Base-by-base conservation (phyloP, 2,888 invertebrate species). In the Cylindroiulus punctatus region DNA sequence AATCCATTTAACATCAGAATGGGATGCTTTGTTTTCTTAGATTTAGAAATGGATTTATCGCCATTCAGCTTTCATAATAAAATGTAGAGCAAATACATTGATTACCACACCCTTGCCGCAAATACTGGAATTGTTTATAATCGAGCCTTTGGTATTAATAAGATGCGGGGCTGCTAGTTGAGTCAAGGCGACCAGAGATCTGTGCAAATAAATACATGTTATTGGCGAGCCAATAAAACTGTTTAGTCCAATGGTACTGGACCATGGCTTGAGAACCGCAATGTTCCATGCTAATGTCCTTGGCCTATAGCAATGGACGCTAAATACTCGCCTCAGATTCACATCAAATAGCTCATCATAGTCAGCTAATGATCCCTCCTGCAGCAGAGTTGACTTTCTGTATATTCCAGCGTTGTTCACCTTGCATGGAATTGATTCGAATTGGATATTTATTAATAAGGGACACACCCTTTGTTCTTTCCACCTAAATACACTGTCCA, bases 111-210 rank as follows among this genome's bases (percentile, higher is more conserved):
- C 19, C 12, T 85, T 30, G 36, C 32, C 85, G 0, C 26, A 0
- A 47, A 32, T 36, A 36, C 87, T 87, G 32, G 87, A 42, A 30
- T 85, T 30, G 30, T 85, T 85, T 19, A 87, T 52, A 19, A 87
- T 36, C 14, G 81, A 40, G 14, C 87, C 87, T 82, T 87, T 81
- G 12, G 81, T 85, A 85, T 87, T 87, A 36, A 85, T 85, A 1
- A 86, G 85, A 81, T 86, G 81, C 14, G 86, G 86, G 0, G 86
- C 86, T 40, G 84, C 86, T 4, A 85, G 19, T 81, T 85, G 44
- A 30, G 87, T 87, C 26, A 87, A 36, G 17, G 32, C 32, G 2
- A 87, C 17, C 57, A 85, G 36, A 8, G 87, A 84, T 84, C 84
- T 84, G 17, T 42, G 14, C 0, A 44, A 44, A 44, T 44, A 44